phyloP scores from a whole-genome alignment of 2,797 vertebrate genomes.

The Delichon dasypus region DNA sequence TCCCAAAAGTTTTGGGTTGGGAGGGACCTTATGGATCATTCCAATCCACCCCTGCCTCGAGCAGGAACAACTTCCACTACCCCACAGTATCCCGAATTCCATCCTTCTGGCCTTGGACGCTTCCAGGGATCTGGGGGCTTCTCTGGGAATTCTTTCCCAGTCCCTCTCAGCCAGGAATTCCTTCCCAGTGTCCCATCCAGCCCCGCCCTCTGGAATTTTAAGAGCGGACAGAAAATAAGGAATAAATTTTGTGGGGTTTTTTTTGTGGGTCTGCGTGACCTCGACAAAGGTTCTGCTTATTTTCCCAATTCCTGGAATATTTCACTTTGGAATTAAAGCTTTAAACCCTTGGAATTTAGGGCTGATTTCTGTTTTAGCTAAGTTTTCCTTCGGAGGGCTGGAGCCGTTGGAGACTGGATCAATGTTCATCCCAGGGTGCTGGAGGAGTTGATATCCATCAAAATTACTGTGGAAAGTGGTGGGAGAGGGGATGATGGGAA shows the following conservation, averaged over 20 bases:
- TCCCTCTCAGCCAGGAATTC: background rate
- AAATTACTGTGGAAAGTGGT: background rate
- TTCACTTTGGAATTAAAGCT: background rate
- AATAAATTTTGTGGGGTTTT: background rate
- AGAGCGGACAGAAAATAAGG: no score
- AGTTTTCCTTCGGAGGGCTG: background rate
- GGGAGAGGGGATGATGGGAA: background rate
- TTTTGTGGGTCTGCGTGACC: background rate
- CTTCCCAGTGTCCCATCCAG: background rate
- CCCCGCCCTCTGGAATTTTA: background rate
- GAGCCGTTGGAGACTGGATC: background rate
- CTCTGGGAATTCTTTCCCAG: background rate
- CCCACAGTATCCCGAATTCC: background rate
- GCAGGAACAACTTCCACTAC: background rate
- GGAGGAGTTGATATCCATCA: background rate
- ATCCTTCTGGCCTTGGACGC: background rate
- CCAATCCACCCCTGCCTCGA: background rate
- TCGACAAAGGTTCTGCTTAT: rapidly evolving
- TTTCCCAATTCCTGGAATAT: background rate
- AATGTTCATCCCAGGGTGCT: no score
- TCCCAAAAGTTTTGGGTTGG: background rate
- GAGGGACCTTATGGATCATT: background rate
- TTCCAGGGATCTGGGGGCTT: rapidly evolving
- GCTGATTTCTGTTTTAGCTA: background rate
- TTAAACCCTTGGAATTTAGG: background rate